These are phyloP conservation scores for Nebria ingens DNA, from an alignment of 1,140 invertebrate species.

Conservation along the genomic window DNA sequence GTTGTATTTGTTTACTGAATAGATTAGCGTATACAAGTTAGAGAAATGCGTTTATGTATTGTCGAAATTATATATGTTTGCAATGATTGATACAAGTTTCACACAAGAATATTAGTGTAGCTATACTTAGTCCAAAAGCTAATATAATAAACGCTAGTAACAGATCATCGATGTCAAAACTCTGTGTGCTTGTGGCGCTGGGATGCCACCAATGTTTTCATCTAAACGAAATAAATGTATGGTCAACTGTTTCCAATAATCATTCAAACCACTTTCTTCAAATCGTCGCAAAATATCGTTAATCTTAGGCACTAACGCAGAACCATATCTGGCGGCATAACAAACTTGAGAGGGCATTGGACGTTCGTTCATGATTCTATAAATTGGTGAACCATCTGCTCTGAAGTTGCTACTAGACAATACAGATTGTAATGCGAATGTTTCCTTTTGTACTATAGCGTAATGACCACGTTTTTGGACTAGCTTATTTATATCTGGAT, in stretches of 20 bases:
- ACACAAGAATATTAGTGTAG: neutral
- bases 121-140: neutral
- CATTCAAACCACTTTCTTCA: neutral
- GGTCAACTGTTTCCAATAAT: neutral
- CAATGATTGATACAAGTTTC: no score
- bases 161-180: neutral
- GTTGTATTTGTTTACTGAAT: no score
- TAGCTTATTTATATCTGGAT: neutral
- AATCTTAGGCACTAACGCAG: neutral
- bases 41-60: no score
- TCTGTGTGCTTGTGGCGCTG: neutral
- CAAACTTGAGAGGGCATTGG: slow-evolving; percentile 1
- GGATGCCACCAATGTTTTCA: neutral
- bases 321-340: slow-evolving; percentile 1
- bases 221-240: neutral
- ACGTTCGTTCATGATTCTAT: neutral
- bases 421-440: neutral
- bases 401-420: neutral
- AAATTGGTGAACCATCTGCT: neutral
- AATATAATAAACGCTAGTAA: neutral
- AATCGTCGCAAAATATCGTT: neutral
- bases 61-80: no score
- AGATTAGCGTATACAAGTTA: no score
- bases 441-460: neutral
- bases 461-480: neutral